Percentiles rank a stretch among this genome's conserved stretches.
Conservation (phyloP, 2,888 invertebrate genomes). For the Brassicogethes aeneus region DNA sequence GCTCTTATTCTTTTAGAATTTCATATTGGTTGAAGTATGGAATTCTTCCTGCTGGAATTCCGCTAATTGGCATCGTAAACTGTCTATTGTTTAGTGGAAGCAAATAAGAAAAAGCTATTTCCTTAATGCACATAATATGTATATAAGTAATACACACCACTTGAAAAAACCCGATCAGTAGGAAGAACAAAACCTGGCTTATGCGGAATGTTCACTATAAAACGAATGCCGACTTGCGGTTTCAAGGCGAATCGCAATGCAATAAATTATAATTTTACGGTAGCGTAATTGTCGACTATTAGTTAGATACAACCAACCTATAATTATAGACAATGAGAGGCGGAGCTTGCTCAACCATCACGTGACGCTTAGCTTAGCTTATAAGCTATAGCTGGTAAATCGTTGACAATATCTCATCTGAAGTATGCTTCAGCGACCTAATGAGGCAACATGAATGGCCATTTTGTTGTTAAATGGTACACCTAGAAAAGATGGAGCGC, state of each 20-base stretch:
- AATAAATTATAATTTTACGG: slow-evolving; percentile 34
- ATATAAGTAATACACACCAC: neutral
- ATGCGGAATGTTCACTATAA: neutral
- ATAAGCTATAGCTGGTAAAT: slow-evolving; percentile 15
- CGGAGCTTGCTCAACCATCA: slow-evolving; percentile 24
- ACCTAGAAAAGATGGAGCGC: neutral
- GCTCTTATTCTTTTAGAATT: neutral
- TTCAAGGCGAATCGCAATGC: slow-evolving; percentile 19
- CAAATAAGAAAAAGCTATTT: neutral
- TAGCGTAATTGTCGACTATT: slow-evolving; percentile 38
- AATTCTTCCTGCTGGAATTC: neutral
- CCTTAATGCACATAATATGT: neutral
- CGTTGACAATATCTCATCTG: slow-evolving; percentile 25
- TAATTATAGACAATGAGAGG: slow-evolving; percentile 39
- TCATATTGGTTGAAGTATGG: neutral
- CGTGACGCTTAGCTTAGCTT: slow-evolving; percentile 21
- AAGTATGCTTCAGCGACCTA: slow-evolving; percentile 18
- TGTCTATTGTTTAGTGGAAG: neutral
- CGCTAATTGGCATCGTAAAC: neutral
- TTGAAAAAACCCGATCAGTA: neutral
- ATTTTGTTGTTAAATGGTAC: slow-evolving; percentile 10
- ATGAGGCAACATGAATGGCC: slow-evolving; percentile 23
- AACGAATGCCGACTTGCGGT: neutral
- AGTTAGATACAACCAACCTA: slow-evolving; percentile 31
- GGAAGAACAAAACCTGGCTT: neutral